Evolutionary conservation across 2,797 vertebrate genomes (phyloP).

Genomic region (Australoheros facetus): DNA sequence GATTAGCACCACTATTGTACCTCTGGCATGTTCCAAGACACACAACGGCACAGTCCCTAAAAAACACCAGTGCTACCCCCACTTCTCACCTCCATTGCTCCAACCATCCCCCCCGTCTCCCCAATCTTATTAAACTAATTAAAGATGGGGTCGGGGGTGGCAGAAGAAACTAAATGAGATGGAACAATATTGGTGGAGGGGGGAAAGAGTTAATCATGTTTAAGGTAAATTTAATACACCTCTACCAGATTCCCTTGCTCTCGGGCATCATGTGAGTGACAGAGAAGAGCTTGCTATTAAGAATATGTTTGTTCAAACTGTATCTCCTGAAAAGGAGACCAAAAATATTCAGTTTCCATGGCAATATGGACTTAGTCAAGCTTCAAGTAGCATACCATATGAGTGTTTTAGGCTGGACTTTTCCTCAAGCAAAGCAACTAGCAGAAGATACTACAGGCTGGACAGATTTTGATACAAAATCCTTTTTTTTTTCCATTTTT

Average conservation of each 20-base stretch:
- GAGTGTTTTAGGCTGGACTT: constrained; percentile 60
- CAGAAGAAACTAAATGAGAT: constrained; percentile 58
- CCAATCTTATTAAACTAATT: constrained; percentile 80
- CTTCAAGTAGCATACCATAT: constrained; percentile 68
- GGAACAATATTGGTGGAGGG: constrained; percentile 59
- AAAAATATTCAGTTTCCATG: constrained; percentile 73
- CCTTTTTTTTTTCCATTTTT: neutral
- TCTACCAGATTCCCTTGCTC: constrained; percentile 24
- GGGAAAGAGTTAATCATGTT: constrained; percentile 67
- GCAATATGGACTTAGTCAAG: constrained; percentile 68
- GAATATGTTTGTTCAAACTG: constrained; percentile 41
- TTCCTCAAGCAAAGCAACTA: constrained; percentile 42
- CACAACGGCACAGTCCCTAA: constrained; percentile 24
- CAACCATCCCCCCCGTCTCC: constrained; percentile 65
- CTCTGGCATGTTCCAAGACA: constrained; percentile 64
- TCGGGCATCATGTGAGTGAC: constrained; percentile 32
- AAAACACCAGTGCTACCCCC: constrained; percentile 36
- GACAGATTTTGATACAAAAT: constrained; percentile 12
- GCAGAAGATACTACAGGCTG: constrained; percentile 10
- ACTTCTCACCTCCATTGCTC: constrained; percentile 39
- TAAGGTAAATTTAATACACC: constrained; percentile 59
- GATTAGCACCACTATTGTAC: constrained; percentile 78
- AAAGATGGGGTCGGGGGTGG: constrained; percentile 40
- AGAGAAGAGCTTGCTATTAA: constrained; percentile 44
- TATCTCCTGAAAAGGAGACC: constrained; percentile 44